Conservation (phyloP, 2,888 invertebrate genomes). For the Taenaris catops region DNA sequence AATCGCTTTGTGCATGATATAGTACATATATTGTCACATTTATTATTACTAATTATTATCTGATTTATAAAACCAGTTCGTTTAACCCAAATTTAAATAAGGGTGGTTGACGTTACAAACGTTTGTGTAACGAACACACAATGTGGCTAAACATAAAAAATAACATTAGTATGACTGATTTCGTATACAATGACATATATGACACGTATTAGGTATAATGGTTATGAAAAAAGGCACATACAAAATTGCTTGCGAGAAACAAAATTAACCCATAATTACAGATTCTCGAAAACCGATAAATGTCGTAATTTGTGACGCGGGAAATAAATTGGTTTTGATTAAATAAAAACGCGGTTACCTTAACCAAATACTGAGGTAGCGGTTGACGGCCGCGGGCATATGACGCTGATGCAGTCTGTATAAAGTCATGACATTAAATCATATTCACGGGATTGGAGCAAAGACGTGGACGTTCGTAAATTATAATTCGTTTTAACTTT, state of each 20-base stretch:
- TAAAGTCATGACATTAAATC: conserved; percentile 23
- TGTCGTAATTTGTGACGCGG: conserved; percentile 20
- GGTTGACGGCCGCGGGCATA: conserved; percentile 15
- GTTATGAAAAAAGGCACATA: conserved; percentile 1
- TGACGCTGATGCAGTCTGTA: conserved; percentile 11
- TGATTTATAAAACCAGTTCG: too few species aligned
- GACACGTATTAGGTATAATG: background rate
- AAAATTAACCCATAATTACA: conserved; percentile 16
- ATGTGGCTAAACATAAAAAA: too few species aligned
- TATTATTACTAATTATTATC: too few species aligned
- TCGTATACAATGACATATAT: too few species aligned
- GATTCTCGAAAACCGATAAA: conserved; percentile 24
- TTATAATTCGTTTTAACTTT: too few species aligned
- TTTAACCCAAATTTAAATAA: too few species aligned
- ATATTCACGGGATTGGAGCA: conserved; percentile 18
- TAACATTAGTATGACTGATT: too few species aligned
- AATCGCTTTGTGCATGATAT: too few species aligned
- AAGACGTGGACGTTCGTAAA: conserved; percentile 7
- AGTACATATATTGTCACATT: too few species aligned
- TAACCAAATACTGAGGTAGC: conserved; percentile 13
- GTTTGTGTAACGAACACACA: too few species aligned
- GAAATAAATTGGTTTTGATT: conserved; percentile 22
- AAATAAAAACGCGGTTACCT: conserved; percentile 18
- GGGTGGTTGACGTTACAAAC: too few species aligned
- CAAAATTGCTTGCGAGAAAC: conserved; percentile 7